phyloP scores from a whole-genome alignment of 2,113 vertebrate species.

The Melanocharis versteri region DNA sequence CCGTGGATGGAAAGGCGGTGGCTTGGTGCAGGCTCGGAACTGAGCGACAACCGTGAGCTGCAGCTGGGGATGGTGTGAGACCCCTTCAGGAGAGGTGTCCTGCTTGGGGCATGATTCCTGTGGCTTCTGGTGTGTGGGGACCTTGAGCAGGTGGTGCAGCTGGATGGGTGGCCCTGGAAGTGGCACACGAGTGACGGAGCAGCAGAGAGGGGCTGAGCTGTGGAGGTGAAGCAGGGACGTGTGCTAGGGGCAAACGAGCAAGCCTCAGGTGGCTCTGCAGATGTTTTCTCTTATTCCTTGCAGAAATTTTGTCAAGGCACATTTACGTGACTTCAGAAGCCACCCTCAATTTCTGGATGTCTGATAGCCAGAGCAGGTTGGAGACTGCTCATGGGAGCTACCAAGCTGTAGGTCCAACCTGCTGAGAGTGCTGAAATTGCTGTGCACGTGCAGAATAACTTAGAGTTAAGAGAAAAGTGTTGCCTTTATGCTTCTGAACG shows the following conservation, averaged over 20 bases:
- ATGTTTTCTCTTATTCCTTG: not conserved
- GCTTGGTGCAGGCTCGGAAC: not conserved
- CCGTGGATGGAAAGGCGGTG: not conserved
- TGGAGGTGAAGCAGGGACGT: not conserved
- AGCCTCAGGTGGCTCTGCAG: not conserved
- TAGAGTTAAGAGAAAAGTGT: not conserved
- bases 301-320: not conserved
- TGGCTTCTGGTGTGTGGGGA: not conserved
- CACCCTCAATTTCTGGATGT: not conserved
- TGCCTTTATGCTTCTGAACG: not conserved
- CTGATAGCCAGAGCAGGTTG: not conserved
- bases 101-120: fast-evolving
- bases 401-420: not conserved
- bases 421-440: no score
- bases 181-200: fast-evolving
- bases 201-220: not conserved
- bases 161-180: not conserved
- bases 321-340: not conserved
- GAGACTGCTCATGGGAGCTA: not conserved
- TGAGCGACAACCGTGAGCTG: not conserved
- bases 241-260: fast-evolving
- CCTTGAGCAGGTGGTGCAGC: not conserved
- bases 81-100: not conserved
- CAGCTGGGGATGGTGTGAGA: not conserved
- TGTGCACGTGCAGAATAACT: fast-evolving